These are phyloP conservation scores for Anastatus disparis DNA, from an alignment of 1,140 invertebrate genomes.

Conservation along the genomic window DNA sequence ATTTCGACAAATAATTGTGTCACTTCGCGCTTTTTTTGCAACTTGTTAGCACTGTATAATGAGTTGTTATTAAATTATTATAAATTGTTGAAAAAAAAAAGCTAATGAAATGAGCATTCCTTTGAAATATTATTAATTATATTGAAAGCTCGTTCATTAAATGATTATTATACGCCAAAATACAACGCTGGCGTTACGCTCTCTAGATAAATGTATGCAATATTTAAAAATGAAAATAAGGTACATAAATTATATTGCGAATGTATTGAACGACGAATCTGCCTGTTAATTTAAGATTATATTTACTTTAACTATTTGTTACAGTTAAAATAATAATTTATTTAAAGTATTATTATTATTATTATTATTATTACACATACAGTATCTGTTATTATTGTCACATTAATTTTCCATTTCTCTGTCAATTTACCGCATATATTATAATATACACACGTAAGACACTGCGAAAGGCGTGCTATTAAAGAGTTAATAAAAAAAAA, in stretches of 20 bases:
- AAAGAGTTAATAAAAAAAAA: too few relatives aligned
- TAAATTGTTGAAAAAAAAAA: slow-evolving; percentile 19
- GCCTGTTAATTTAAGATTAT: slow-evolving; percentile 29
- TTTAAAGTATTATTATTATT: slow-evolving; percentile 9
- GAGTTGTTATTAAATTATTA: slow-evolving; percentile 28
- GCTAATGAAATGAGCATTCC: too few relatives aligned
- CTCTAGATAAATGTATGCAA: slow-evolving; percentile 21
- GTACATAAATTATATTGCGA: neutral
- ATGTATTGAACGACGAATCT: slow-evolving; percentile 29
- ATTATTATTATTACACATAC: neutral
- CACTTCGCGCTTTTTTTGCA: slow-evolving; percentile 28
- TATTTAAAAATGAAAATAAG: slow-evolving; percentile 1
- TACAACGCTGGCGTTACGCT: slow-evolving; percentile 5
- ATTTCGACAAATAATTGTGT: slow-evolving; percentile 22
- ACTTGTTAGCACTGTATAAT: slow-evolving; percentile 18
- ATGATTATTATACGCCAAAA: slow-evolving; percentile 13
- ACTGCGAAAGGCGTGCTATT: neutral
- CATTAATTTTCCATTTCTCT: neutral
- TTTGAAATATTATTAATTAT: too few relatives aligned
- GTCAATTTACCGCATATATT: too few relatives aligned
- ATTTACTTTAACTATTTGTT: slow-evolving; percentile 31
- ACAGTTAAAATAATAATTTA: slow-evolving; percentile 11
- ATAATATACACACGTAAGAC: neutral
- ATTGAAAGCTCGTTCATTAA: too few relatives aligned
- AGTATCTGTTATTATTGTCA: neutral